A percentile compares a stretch with the other conserved stretches of the same genome.
phyloP scores from a whole-genome alignment of 2,888 invertebrate genomes.

The Sphaerophoria taeniata region DNA sequence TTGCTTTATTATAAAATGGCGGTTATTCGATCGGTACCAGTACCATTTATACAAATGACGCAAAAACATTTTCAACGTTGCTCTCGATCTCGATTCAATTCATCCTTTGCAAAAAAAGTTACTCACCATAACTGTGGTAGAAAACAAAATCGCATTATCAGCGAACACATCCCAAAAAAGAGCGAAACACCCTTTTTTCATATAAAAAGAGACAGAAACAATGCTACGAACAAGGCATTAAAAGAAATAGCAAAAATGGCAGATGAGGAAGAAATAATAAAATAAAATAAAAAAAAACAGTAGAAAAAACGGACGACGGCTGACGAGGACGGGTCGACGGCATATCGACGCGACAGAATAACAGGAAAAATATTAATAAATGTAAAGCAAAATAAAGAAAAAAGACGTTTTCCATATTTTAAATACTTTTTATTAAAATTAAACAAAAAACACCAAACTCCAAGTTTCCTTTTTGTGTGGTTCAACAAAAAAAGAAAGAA shows the following conservation, averaged over 20 bases:
- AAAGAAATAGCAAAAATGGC: conserved; percentile 22
- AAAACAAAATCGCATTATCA: not conserved
- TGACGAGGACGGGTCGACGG: too few species aligned
- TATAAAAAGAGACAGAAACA: conserved; percentile 28
- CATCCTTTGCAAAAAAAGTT: too few species aligned
- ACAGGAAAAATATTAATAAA: conserved; percentile 7
- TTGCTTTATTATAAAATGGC: too few species aligned
- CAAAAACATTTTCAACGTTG: too few species aligned
- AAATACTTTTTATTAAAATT: not conserved
- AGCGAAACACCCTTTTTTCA: too few species aligned
- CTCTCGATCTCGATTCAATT: too few species aligned
- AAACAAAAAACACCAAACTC: not conserved
- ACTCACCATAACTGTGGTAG: not conserved
- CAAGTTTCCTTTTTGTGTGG: conserved; percentile 7
- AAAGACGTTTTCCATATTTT: too few species aligned
- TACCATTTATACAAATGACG: too few species aligned
- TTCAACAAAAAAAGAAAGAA: conserved; percentile 3
- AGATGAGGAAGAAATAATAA: conserved; percentile 28
- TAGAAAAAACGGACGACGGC: not conserved
- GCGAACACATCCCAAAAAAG: conserved; percentile 40
- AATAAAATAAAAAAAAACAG: not conserved
- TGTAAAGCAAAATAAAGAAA: not conserved
- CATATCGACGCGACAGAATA: conserved; percentile 1
- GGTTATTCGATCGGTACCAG: too few species aligned
- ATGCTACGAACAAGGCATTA: conserved; percentile 46